These are phyloP conservation scores for Morus bassanus DNA, from an alignment of 2,797 vertebrate species.

Conservation along the genomic window DNA sequence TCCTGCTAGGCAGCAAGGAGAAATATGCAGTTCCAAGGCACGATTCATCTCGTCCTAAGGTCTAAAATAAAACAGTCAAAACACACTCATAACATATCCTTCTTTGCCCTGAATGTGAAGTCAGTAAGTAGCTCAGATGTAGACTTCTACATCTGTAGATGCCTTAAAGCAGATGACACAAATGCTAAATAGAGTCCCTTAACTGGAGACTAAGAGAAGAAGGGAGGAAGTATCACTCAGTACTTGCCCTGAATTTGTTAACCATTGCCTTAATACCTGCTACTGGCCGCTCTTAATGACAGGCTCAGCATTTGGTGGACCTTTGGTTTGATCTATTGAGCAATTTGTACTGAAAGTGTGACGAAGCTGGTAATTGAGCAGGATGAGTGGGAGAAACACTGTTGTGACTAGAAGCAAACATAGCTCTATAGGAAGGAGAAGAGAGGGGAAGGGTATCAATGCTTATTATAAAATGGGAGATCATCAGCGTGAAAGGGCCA, in stretches of 20 bases:
- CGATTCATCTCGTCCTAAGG: not conserved
- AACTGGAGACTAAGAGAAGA: not conserved
- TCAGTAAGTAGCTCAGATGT: not conserved
- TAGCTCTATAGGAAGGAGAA: not conserved
- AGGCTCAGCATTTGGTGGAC: not conserved
- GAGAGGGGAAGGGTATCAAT: not conserved
- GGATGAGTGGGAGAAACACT: not conserved
- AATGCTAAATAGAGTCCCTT: not conserved
- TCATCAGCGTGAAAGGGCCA: not conserved
- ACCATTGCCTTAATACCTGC: not conserved
- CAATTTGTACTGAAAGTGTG: not conserved
- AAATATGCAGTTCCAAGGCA: not conserved
- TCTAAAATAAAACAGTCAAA: not conserved
- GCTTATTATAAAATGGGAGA: not conserved
- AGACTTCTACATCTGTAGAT: not conserved
- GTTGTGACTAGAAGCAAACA: not conserved
- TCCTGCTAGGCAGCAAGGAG: not conserved
- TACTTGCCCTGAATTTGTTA: not conserved
- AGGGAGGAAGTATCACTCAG: not conserved
- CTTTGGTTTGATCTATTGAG: not conserved
- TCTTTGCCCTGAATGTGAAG: not conserved
- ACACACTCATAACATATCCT: not conserved
- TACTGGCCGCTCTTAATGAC: not conserved
- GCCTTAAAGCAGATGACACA: not conserved
- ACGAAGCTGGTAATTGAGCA: not conserved